Evolutionary conservation across 2,888 invertebrate species (phyloP), one percentile per base, ranked within the genome.

Genomic region (Drosophila barbarae): DNA sequence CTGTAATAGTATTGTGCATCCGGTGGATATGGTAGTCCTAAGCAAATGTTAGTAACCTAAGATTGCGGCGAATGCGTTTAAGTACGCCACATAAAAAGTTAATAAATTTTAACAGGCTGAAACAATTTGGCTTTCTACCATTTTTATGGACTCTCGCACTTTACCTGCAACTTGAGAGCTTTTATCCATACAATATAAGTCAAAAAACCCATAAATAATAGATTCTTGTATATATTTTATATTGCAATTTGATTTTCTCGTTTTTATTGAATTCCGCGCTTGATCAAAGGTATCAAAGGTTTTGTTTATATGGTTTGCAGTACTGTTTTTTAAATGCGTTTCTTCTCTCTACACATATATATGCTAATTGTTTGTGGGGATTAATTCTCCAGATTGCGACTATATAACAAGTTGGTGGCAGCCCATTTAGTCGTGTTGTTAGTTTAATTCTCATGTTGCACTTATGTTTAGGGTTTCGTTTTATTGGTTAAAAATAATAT

Each of bases 281-380:
- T 73, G 46, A 69, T 56, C 46, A 47, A 47, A 47, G 46, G 77
- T 78, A 84, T 78, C 82, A 84, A 78, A 78, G 71, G 34, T 61
- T 64, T 73, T 47, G 59, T 65, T 68, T 35, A 64, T 63, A 58
- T 53, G 18, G 8, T 46, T 63, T 68, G 56, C 55, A 41, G 57
- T 59, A 49, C 50, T 46, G 23, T 23, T 58, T 54, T 66, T 67
- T 68, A 60, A 70, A 68, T 68, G 70, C 70, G 70, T 54, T 75
- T 52, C 46, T 18, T 47, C 30, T 32, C 46, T 73, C 77, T 85
- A 84, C 64, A 41, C 41, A 41, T 41, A 72, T 82, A 80, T 67
- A 54, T 71, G 73, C 79, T 84, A 82, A 64, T 69, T 70, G 59
- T 58, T n/a, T 28, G 42, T 28, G 69, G 73, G 82, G 82, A 81